phyloP scores from a whole-genome alignment of 2,797 vertebrate species.

The Rhodeus uyekii region DNA sequence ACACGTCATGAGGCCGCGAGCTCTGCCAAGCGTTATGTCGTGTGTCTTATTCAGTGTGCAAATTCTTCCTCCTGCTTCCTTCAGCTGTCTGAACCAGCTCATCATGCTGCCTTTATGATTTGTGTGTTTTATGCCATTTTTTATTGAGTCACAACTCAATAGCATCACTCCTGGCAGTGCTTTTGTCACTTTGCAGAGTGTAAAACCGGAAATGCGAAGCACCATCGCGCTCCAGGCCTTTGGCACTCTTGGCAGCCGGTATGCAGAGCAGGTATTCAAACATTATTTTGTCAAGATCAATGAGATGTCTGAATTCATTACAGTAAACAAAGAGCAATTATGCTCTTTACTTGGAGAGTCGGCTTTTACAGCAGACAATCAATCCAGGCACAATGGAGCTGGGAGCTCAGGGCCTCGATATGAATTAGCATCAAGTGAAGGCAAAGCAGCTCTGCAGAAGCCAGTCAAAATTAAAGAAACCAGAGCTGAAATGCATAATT shows the following conservation, averaged over 20 bases:
- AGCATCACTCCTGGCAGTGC: neutral
- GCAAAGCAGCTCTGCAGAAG: slow-evolving; percentile 45
- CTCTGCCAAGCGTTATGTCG: neutral
- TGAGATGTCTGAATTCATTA: slow-evolving; percentile 62
- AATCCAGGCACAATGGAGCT: slow-evolving; percentile 57
- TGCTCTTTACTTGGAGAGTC: slow-evolving; percentile 57
- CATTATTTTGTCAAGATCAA: slow-evolving; percentile 61
- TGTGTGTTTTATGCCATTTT: slow-evolving; percentile 1
- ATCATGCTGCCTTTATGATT: slow-evolving; percentile 13
- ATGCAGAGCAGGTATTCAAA: slow-evolving; percentile 40
- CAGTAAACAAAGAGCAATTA: slow-evolving; percentile 62
- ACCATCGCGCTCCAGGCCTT: neutral
- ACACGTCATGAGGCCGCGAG: neutral
- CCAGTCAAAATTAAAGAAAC: slow-evolving; percentile 50
- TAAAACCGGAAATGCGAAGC: neutral
- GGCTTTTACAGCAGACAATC: slow-evolving; percentile 59
- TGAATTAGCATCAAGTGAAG: slow-evolving; percentile 60
- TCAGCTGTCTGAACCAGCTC: slow-evolving; percentile 20
- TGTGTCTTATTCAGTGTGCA: slow-evolving; percentile 13
- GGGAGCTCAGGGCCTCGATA: slow-evolving; percentile 54
- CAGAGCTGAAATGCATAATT: slow-evolving; percentile 31
- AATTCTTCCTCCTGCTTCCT: neutral
- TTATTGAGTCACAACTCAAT: slow-evolving; percentile 29
- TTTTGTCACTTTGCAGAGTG: slow-evolving; percentile 16
- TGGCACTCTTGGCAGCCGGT: neutral